A percentile compares a stretch with the other conserved stretches of the same genome.
phyloP scores from a whole-genome alignment of 2,113 vertebrate species.

The Tyto alba region DNA sequence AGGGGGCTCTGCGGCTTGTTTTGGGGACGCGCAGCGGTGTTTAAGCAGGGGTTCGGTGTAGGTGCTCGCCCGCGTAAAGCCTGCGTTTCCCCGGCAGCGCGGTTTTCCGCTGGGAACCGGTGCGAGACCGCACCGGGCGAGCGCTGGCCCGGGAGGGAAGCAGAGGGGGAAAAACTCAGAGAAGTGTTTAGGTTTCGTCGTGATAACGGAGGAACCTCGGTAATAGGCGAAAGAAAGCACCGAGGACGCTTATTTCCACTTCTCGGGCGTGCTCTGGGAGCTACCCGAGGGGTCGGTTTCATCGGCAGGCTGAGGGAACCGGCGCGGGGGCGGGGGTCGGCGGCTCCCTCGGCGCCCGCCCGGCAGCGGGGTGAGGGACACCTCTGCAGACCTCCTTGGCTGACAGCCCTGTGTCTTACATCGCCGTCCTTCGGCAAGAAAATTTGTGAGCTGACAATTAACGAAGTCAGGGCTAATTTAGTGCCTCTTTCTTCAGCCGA shows the following conservation, averaged over 20 bases:
- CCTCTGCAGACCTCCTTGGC: not conserved
- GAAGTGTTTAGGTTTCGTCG: too few species aligned
- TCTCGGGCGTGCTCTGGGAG: not conserved
- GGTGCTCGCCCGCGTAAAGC: rapidly evolving
- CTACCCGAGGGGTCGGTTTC: rapidly evolving
- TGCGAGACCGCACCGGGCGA: not conserved
- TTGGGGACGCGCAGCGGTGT: rapidly evolving
- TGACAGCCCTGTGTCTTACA: not conserved
- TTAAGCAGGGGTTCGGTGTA: rapidly evolving
- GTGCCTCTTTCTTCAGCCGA: not conserved
- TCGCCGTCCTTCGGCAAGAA: not conserved
- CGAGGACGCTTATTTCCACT: rapidly evolving
- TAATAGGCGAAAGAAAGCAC: not conserved
- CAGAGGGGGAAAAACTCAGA: rapidly evolving
- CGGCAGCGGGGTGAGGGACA: not conserved
- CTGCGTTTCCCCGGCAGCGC: not conserved
- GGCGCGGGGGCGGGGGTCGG: not conserved
- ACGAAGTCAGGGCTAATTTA: not conserved
- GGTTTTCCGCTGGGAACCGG: not conserved
- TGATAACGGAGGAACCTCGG: not conserved
- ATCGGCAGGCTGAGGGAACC: rapidly evolving
- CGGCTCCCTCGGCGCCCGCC: not conserved
- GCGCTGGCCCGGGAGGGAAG: not conserved
- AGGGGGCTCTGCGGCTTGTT: rapidly evolving
- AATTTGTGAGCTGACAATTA: not conserved